Evolutionary conservation across 1,140 invertebrate species (phyloP).

Genomic region (Bombus vancouverensis): DNA sequence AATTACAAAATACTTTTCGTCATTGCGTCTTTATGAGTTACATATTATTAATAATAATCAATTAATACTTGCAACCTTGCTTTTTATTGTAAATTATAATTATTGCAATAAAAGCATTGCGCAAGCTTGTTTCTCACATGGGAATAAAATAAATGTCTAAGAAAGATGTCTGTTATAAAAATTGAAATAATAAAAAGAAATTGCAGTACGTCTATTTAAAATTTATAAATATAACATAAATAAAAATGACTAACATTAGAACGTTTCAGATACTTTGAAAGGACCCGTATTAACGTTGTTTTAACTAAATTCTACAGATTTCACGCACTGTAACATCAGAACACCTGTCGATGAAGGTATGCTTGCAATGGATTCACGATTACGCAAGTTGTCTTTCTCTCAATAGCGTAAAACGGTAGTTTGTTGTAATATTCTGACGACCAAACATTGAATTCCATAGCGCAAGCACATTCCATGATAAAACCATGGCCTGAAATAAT

Average conservation of each 20-base stretch:
- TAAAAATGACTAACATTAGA: conserved; percentile 40
- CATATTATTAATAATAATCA: no score
- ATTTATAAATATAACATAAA: conserved; percentile 59
- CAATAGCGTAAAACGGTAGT: conserved; percentile 74
- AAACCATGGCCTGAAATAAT: conserved; percentile 59
- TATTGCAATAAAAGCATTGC: neutral
- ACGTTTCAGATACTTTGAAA: neutral
- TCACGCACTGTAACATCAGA: neutral
- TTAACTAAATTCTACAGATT: neutral
- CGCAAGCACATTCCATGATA: conserved; percentile 77
- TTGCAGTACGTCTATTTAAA: conserved; percentile 18
- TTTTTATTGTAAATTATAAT: neutral
- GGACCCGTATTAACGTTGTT: neutral
- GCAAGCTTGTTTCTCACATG: neutral
- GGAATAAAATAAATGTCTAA: neutral
- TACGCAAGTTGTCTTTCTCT: conserved; percentile 69
- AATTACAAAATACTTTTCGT: neutral
- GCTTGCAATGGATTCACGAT: conserved; percentile 74
- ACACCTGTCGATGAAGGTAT: conserved; percentile 59
- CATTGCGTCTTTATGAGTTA: no score
- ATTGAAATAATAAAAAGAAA: conserved; percentile 8
- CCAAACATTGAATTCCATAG: conserved; percentile 71
- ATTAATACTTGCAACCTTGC: neutral
- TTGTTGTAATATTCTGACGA: conserved; percentile 68
- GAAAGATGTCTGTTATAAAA: neutral